Evolutionary conservation across 2,888 invertebrate genomes (phyloP).

Genomic region (Amphimallon solstitiale): DNA sequence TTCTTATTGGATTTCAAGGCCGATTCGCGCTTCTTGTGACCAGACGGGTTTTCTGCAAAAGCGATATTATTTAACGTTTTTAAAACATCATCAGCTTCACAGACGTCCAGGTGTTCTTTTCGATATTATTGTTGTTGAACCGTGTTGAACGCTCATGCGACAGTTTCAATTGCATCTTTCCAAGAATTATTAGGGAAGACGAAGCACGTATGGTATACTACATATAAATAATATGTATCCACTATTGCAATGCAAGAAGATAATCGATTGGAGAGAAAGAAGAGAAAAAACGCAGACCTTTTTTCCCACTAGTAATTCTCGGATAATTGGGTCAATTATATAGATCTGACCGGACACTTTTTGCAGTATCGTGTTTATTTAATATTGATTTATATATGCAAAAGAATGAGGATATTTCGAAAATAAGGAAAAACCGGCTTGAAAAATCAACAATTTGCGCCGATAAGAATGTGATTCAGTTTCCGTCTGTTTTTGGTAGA

Average conservation of each 20-base stretch:
- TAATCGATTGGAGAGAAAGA: background rate
- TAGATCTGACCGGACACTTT: no score
- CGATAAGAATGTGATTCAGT: background rate
- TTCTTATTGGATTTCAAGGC: slow-evolving; percentile 49
- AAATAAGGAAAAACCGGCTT: background rate
- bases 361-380: background rate
- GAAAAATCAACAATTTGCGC: background rate
- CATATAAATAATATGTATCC: no score
- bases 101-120: background rate
- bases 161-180: background rate
- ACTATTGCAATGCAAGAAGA: no score
- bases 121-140: background rate
- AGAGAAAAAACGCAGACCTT: no score
- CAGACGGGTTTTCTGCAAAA: background rate
- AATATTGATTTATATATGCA: background rate
- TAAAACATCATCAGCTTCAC: background rate
- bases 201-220: no score
- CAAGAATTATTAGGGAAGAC: background rate
- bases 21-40: slow-evolving; percentile 24
- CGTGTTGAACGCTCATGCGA: background rate
- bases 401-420: background rate
- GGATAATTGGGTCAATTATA: background rate
- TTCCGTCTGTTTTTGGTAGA: background rate
- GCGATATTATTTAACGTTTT: background rate
- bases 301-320: background rate